Base-by-base conservation (phyloP, 2,113 vertebrate genomes). In the Odobenus rosmarus region DNA sequence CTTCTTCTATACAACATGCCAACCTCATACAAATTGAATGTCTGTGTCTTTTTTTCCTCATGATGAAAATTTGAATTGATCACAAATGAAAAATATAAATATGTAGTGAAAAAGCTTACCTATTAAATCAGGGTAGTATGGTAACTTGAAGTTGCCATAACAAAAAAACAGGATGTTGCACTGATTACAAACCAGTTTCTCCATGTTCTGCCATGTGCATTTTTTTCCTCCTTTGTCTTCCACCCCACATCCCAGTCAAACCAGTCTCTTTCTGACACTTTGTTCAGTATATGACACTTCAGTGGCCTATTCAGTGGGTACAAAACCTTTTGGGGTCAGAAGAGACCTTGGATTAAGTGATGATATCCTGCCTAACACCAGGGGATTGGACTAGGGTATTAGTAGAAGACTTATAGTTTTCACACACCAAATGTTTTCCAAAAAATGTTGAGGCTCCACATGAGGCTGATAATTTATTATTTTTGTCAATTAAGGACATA, bases 61-160 rank as follows among this genome's bases (percentile, higher is more conserved):
- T 69, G 46, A 92, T 84, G 6, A 95, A 95, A 94, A 92, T 87
- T 93, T 62, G 11, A 84, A 76, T 93, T 71, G 74, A 62, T 53
- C 33, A 61, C 51, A 95, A 93, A 93, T 72, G 4, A 89, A 69
- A 95, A 69, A 55, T 88, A 61, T 64, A 81, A 84, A 67, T 80
- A 95, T 53, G 28, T 36, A 84, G 33, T 91, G 36, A 15, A 92
- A 93, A 42, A 94, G 51, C 26, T 64, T 94, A 46, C 61, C 33
- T 93, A 57, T 88, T 84, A 39, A 76, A 90, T 90, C 21, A 95
- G 15, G 6, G 23, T 82, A 57, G 69, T 85, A 90, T 49, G 42
- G 18, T 77, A 77, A 87, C 85, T 88, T 94, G 21, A 93, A 79
- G 31, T 67, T 95, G 74, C 39, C 6, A 5, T 89, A 86, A 80